Conservation (phyloP, 2,888 invertebrate species). For the Pandemis heparana region DNA sequence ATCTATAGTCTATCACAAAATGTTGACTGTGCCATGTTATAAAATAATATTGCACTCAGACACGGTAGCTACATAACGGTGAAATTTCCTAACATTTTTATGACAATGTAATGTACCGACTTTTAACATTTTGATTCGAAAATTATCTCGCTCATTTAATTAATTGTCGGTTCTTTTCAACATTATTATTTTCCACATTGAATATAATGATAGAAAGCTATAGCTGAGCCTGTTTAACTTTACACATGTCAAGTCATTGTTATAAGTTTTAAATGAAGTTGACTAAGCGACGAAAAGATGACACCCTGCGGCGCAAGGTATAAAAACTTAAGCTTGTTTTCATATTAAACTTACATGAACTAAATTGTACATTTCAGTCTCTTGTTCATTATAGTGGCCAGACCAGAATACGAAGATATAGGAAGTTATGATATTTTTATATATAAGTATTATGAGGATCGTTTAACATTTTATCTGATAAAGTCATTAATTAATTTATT, state of each 20-base stretch:
- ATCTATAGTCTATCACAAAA: background rate
- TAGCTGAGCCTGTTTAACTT: background rate
- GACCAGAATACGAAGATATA: background rate
- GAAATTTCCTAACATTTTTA: conserved; percentile 2
- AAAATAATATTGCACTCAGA: conserved; percentile 11
- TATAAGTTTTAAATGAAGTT: conserved; percentile 3
- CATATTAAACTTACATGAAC: conserved; percentile 22
- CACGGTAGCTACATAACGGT: background rate
- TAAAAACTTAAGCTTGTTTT: conserved; percentile 32
- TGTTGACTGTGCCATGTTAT: conserved; percentile 33
- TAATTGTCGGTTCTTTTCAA: background rate
- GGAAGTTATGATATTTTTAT: background rate
- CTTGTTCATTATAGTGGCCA: background rate
- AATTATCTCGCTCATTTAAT: background rate
- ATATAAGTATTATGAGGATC: no score
- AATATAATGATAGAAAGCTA: background rate
- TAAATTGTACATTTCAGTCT: conserved; percentile 15
- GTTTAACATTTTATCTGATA: no score
- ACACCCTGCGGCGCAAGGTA: background rate
- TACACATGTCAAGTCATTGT: conserved; percentile 1
- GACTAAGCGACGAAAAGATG: conserved; percentile 2
- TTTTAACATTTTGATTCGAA: background rate
- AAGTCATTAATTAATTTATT: no score
- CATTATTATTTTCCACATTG: background rate
- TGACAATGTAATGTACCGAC: conserved; percentile 16